A percentile compares a stretch with the other conserved stretches of the same genome.
Conservation (phyloP, 2,888 invertebrate genomes). For the Cecidostiba fungosa region DNA sequence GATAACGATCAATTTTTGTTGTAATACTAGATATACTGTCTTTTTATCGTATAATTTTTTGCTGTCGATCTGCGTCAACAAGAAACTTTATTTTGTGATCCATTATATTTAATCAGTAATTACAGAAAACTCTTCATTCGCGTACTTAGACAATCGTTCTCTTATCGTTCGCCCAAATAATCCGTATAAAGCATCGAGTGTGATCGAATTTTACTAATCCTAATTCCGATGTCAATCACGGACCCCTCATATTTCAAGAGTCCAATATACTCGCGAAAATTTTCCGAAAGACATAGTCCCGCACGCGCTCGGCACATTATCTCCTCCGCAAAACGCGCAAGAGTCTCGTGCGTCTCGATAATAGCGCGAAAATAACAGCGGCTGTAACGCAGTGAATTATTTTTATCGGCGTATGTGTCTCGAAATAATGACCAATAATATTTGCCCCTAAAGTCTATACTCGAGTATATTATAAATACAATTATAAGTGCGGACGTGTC, state of each 20-base stretch:
- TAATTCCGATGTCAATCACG: neutral
- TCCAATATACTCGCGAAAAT: neutral
- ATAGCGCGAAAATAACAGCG: slow-evolving; percentile 13
- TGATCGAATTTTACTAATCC: neutral
- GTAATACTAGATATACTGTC: neutral
- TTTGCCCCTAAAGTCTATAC: neutral
- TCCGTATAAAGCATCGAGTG: neutral
- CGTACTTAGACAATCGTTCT: no score
- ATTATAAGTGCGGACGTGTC: slow-evolving; percentile 1
- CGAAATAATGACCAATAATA: slow-evolving; percentile 15
- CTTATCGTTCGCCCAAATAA: no score
- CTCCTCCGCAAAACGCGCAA: neutral
- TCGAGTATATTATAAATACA: neutral
- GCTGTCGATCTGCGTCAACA: no score
- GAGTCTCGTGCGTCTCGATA: slow-evolving; percentile 12
- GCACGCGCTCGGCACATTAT: neutral
- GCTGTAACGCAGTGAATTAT: neutral
- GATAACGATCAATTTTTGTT: neutral
- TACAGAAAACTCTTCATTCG: no score
- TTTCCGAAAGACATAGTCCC: neutral
- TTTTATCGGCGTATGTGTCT: neutral
- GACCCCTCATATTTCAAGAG: neutral
- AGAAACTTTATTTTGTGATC: no score
- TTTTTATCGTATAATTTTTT: neutral
- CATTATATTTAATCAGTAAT: no score